Evolutionary conservation across 2,888 invertebrate genomes (phyloP).

Genomic region (Penaeus monodon): DNA sequence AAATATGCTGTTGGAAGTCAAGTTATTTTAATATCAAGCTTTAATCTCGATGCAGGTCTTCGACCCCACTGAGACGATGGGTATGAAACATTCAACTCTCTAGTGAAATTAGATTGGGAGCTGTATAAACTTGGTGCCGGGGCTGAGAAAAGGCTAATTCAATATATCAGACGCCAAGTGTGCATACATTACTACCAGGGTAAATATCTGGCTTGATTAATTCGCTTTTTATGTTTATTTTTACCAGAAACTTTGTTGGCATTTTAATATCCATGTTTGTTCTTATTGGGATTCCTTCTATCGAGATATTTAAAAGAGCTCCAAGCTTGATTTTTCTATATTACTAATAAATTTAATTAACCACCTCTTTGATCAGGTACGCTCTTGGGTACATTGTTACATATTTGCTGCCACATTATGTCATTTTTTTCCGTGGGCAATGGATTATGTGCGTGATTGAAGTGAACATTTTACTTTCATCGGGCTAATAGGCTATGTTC

Average conservation of each 20-base stretch:
- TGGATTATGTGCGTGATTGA: too few relatives aligned
- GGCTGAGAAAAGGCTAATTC: slow-evolving; percentile 63
- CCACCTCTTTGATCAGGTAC: not conserved
- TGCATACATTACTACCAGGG: slow-evolving; percentile 62
- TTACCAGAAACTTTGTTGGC: slow-evolving; percentile 53
- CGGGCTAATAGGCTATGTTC: too few relatives aligned
- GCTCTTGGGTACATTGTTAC: too few relatives aligned
- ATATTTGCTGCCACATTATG: too few relatives aligned
- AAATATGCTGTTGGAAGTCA: too few relatives aligned
- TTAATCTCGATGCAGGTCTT: too few relatives aligned
- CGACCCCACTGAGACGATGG: slow-evolving; percentile 31
- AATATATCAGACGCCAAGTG: slow-evolving; percentile 62
- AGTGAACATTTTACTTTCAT: too few relatives aligned
- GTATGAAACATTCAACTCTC: slow-evolving; percentile 42
- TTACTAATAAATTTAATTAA: slow-evolving; percentile 1
- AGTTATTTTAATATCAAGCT: too few relatives aligned
- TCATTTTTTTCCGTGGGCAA: too few relatives aligned
- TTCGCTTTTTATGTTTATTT: slow-evolving; percentile 59
- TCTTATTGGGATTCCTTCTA: slow-evolving; percentile 45
- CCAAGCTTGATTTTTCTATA: slow-evolving; percentile 1
- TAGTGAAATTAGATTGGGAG: slow-evolving; percentile 45
- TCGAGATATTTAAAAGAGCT: slow-evolving; percentile 37
- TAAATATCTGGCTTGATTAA: slow-evolving; percentile 63
- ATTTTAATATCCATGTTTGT: slow-evolving; percentile 56
- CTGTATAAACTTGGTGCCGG: not conserved